Evolutionary conservation across 2,797 vertebrate genomes (phyloP), one percentile per base, ranked within the genome.

Genomic region (Petrocephalus sullivani): DNA sequence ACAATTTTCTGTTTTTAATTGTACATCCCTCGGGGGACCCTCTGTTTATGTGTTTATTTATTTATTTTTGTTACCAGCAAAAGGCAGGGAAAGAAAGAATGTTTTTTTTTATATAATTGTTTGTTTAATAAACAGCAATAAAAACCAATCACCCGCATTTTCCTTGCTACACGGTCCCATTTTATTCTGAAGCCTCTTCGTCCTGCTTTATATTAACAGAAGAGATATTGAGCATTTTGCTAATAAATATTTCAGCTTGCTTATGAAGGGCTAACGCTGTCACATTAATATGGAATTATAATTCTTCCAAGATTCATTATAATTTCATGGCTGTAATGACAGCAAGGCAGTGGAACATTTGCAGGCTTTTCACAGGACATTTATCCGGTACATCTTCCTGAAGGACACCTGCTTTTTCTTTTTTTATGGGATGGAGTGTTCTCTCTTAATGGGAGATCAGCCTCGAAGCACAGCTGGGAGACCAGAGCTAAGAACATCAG

Each of bases 101-200:
- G 41, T 46, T 46, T 98, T 97, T 98, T 98, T 53, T 57, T 56
- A 85, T 85, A 33, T 60, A 86, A 86, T 86, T 86, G 56, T 98
- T 85, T 86, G 98, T 98, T 97, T 98, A 98, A 99, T 98, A 99
- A 98, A 96, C 97, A 96, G 96, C 97, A 98, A 98, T 98, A 98
- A 98, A 95, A 97, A 95, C 92, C 97, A 97, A 95, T 97, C 96
- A 98, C 97, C 96, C 96, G 97, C 96, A 95, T 96, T 97, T 96
- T 96, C 96, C 96, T 95, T 96, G 95, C 92, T 94, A 95, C 96
- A 97, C 96, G 96, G 95, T 97, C 95, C 96, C 93, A 94, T 96
- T 95, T 95, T 96, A 97, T 97, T 97, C 97, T 97, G 97, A 96
- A 97, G 96, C 96, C 96, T 95, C 95, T 94, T 96, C 96, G 94